Percentiles rank a stretch among this genome's conserved stretches.
These are phyloP conservation scores for Orthosia incerta DNA, from an alignment of 2,888 invertebrate species.

Conservation along the genomic window DNA sequence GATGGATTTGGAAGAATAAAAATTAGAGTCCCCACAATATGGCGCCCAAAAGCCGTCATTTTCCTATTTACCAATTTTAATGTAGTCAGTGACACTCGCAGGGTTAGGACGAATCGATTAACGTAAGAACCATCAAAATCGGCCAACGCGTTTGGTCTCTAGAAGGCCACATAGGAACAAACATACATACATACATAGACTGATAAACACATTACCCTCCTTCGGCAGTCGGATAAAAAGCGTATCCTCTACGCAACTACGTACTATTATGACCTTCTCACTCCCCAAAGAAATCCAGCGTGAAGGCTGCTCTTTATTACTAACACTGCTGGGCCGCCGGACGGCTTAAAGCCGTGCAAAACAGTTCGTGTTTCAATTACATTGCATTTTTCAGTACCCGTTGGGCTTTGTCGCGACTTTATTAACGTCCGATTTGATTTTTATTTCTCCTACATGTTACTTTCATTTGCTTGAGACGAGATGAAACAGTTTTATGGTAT, in stretches of 20 bases:
- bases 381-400: constrained; percentile 44
- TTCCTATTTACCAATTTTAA: too few relatives aligned
- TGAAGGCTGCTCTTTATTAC: constrained; percentile 6
- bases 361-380: constrained; percentile 23
- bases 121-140: too few relatives aligned
- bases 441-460: constrained; percentile 3
- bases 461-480: constrained; percentile 21
- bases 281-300: constrained; percentile 16
- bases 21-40: too few relatives aligned
- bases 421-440: constrained; percentile 32
- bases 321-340: background rate
- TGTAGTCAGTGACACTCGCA: too few relatives aligned
- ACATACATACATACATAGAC: too few relatives aligned
- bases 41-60: too few relatives aligned
- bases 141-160: too few relatives aligned
- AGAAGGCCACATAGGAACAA: too few relatives aligned
- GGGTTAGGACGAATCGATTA: too few relatives aligned
- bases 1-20: too few relatives aligned
- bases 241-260: background rate
- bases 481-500: constrained; percentile 38
- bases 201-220: too few relatives aligned
- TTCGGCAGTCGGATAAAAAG: too few relatives aligned
- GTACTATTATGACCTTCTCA: constrained; percentile 1
- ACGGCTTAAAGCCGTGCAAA: constrained; percentile 7
- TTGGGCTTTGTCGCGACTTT: constrained; percentile 21